Percentiles rank a stretch among this genome's conserved stretches.
Conservation (phyloP, 2,888 invertebrate species). For the Epistrophe eligans region DNA sequence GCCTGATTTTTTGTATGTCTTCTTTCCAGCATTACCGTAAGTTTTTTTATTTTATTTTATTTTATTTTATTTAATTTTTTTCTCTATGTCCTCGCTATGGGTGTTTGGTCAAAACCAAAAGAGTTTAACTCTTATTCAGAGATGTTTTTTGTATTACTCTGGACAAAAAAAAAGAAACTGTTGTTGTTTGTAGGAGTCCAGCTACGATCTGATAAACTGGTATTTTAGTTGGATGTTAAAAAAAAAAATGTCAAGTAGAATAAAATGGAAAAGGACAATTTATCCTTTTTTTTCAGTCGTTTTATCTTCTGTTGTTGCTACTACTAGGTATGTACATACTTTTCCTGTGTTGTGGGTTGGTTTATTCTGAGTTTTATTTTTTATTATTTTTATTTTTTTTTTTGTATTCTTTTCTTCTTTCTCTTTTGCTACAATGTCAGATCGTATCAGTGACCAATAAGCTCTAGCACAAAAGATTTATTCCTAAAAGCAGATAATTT, state of each 20-base stretch:
- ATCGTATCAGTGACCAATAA: constrained; percentile 75
- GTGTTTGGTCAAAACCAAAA: constrained; percentile 72
- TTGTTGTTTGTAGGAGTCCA: constrained; percentile 60
- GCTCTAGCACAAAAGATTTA: constrained; percentile 73
- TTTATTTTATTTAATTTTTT: not conserved
- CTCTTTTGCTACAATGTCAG: constrained; percentile 60
- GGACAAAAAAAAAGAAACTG: constrained; percentile 15
- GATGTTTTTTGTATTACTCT: constrained; percentile 26
- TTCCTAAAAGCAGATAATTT: constrained; percentile 76
- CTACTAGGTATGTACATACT: constrained; percentile 16
- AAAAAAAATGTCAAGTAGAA: constrained; percentile 39
- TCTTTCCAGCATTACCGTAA: constrained; percentile 57
- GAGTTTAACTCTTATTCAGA: constrained; percentile 69
- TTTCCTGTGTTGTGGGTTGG: constrained; percentile 46
- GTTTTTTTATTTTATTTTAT: constrained; percentile 31
- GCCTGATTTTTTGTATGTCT: constrained; percentile 27
- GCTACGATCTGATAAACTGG: constrained; percentile 69
- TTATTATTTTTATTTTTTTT: not conserved
- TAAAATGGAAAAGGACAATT: constrained; percentile 58
- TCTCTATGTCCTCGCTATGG: constrained; percentile 37
- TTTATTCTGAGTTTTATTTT: not conserved
- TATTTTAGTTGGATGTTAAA: constrained; percentile 60
- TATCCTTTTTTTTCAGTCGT: constrained; percentile 51
- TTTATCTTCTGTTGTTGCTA: constrained; percentile 31
- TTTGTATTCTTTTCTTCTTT: constrained; percentile 21